Base-by-base conservation (phyloP, 2,888 invertebrate species). In the Sarcophaga subvicina region DNA sequence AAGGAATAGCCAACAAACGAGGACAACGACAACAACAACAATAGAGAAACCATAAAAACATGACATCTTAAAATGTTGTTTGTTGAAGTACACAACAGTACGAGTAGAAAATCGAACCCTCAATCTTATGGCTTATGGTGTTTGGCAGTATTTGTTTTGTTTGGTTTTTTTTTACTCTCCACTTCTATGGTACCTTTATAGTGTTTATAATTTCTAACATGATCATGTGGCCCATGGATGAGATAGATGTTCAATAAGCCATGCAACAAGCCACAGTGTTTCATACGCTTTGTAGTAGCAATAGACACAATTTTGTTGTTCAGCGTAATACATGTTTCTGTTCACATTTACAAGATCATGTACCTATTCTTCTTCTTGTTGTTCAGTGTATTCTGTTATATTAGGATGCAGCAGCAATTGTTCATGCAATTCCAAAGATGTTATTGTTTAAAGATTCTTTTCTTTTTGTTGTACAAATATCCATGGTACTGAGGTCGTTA, bases 341-440 rank as follows among this genome's bases (percentile, higher is more conserved):
- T 84, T 84, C 67, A 84, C 81, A 79, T 87, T 87, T 87, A 84
- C 80, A 87, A 84, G 84, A 87, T 78, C 87, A 87, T 87, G 81
- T 80, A 63, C 60, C 14, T 59, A 6, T 37, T 60, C 10, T 66
- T 47, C 45, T 37, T 8, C 8, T 37, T 37, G 2, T 37, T 37
- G 8, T 37, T 37, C 37, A 10, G 10, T 10, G 37, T 8, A 37
- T 37, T 37, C 10, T 37, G 10, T 10, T 37, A 37, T 37, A 10
- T 37, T 37, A 37, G 54, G 17, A 37, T 64, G 25, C 11, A 49
- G 71, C 27, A 66, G 17, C 72, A 54, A 25, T 25, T 66, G 63
- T 83, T 73, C 69, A 79, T 62, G 79, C 83, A 45, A 69, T 79
- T 63, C 17, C 79, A 69, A 73, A 79, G 78, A 59, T 78, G 72